A percentile compares a stretch with the other conserved stretches of the same genome.
Conservation (phyloP, 1,140 invertebrate species). For the Lasaia peninsularis region DNA sequence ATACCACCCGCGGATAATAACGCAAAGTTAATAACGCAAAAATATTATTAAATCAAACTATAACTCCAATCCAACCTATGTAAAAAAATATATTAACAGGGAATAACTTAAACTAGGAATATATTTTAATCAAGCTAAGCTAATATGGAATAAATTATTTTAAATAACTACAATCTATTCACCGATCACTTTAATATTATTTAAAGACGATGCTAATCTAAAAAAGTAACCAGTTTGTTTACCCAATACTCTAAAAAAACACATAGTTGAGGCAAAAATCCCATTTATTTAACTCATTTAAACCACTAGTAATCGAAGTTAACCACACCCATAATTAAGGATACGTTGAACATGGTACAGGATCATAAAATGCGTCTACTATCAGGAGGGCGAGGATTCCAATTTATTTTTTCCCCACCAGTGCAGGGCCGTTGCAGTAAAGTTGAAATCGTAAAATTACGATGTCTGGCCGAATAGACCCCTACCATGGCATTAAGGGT, state of each 20-base stretch:
- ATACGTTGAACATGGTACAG: constrained; percentile 29
- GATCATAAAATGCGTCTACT: constrained; percentile 47
- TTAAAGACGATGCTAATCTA: no score
- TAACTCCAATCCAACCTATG: no score
- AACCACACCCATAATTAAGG: constrained; percentile 37
- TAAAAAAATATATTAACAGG: no score
- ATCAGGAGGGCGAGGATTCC: constrained; percentile 59
- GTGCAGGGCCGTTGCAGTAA: constrained; percentile 66
- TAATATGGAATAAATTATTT: no score
- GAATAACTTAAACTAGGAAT: no score
- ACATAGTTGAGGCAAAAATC: background rate
- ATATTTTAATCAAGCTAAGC: no score
- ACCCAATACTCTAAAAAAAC: background rate
- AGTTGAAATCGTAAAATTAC: constrained; percentile 67
- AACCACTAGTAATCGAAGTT: constrained; percentile 20
- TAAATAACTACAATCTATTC: no score
- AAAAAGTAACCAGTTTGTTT: background rate
- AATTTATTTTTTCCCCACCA: constrained; percentile 73
- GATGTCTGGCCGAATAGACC: constrained; percentile 49
- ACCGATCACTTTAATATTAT: no score
- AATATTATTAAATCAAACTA: no score
- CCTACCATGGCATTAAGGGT: constrained; percentile 42
- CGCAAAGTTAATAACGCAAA: no score
- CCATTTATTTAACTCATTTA: constrained; percentile 10
- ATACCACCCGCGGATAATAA: no score